Conservation (phyloP, 1,140 invertebrate species). For the Heliconius hermathena region DNA sequence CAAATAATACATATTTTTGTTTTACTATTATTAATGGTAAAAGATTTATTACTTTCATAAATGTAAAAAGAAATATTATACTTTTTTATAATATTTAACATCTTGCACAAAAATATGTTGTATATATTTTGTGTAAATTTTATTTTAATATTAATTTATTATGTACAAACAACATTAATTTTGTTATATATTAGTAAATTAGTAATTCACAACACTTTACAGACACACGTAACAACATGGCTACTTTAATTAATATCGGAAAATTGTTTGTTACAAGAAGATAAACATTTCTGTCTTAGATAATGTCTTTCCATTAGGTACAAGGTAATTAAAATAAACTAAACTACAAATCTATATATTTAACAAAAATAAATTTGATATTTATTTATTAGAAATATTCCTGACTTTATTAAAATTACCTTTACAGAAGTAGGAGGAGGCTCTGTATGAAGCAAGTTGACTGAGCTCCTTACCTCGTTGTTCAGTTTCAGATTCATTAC, state of each 20-base stretch:
- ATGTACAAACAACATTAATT: too few relatives aligned
- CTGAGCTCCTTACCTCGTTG: slow-evolving; percentile 66
- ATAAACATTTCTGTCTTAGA: background rate
- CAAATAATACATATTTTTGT: too few relatives aligned
- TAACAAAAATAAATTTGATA: background rate
- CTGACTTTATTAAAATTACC: slow-evolving; percentile 52
- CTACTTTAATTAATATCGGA: slow-evolving; percentile 6
- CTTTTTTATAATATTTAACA: too few relatives aligned
- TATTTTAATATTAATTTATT: too few relatives aligned
- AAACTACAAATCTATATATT: background rate
- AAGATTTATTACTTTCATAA: too few relatives aligned
- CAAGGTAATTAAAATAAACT: slow-evolving; percentile 15
- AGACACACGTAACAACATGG: background rate
- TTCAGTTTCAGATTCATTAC: slow-evolving; percentile 74
- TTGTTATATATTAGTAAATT: background rate
- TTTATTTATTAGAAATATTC: background rate
- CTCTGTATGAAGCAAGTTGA: slow-evolving; percentile 56
- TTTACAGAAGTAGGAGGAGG: slow-evolving; percentile 64
- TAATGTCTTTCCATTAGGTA: background rate
- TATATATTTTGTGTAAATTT: too few relatives aligned
- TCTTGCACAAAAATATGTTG: too few relatives aligned
- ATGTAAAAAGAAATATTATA: too few relatives aligned
- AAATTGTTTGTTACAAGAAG: background rate
- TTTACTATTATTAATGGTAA: too few relatives aligned
- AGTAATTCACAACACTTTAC: background rate